These are phyloP conservation scores for Rhadina sibilatrix DNA, from an alignment of 2,113 vertebrate species.

Conservation along the genomic window DNA sequence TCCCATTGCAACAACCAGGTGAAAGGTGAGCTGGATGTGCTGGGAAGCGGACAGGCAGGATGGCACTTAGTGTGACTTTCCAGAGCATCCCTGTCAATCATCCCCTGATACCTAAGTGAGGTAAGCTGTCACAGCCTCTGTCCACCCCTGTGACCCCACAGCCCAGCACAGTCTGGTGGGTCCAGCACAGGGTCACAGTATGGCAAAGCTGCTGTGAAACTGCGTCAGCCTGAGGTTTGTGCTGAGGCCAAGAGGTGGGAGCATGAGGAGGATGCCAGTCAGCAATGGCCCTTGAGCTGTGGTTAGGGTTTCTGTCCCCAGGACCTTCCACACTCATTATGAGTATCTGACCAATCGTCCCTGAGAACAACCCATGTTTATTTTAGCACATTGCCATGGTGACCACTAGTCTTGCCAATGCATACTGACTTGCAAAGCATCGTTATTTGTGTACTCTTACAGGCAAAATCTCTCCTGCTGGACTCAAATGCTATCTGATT, in stretches of 20 bases:
- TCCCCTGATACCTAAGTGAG: neutral
- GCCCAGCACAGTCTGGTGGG: neutral
- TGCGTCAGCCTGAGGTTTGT: neutral
- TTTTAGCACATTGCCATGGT: neutral
- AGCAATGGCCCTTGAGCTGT: neutral
- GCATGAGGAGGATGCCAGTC: neutral
- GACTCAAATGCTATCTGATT: neutral
- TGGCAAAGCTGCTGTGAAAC: neutral
- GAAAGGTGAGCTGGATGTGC: neutral
- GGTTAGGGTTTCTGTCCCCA: neutral
- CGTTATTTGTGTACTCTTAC: neutral
- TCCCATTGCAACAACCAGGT: neutral
- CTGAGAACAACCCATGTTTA: neutral
- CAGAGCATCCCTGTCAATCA: neutral
- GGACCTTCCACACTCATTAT: neutral
- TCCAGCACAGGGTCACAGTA: rapidly evolving
- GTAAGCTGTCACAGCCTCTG: neutral
- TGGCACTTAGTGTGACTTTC: neutral
- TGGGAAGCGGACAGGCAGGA: neutral
- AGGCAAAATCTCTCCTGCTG: neutral
- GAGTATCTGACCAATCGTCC: rapidly evolving
- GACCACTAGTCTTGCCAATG: neutral
- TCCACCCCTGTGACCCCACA: rapidly evolving
- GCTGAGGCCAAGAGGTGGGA: neutral
- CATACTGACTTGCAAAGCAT: neutral